These are phyloP conservation scores for Phytoseiulus persimilis DNA, from an alignment of 2,888 invertebrate genomes.

Conservation along the genomic window DNA sequence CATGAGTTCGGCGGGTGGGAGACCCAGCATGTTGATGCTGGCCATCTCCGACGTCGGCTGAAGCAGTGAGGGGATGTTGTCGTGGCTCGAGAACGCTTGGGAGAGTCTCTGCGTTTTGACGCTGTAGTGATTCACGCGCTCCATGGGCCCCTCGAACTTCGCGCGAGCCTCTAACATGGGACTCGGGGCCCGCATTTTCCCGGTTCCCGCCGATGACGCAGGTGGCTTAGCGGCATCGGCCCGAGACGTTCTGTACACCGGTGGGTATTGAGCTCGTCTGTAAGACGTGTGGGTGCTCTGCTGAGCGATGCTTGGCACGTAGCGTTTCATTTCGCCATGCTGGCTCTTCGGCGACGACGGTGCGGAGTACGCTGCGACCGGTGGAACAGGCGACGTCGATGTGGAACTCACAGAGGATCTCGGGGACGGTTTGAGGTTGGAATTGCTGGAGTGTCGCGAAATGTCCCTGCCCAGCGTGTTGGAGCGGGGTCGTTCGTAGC, in stretches of 20 bases:
- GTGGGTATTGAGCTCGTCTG: slow-evolving; percentile 19
- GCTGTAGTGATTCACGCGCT: slow-evolving; percentile 49
- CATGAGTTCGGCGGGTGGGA: neutral
- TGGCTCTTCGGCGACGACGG: slow-evolving; percentile 16
- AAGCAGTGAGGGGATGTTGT: slow-evolving; percentile 44
- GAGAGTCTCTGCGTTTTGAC: slow-evolving; percentile 51
- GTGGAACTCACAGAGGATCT: slow-evolving; percentile 28
- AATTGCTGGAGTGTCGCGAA: slow-evolving; percentile 12
- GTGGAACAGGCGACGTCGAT: slow-evolving; percentile 9
- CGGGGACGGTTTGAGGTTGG: slow-evolving; percentile 7
- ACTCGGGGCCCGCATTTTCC: slow-evolving; percentile 9
- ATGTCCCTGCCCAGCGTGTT: slow-evolving; percentile 21
- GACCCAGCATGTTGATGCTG: slow-evolving; percentile 14
- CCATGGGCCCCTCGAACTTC: slow-evolving; percentile 40
- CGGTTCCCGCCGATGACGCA: neutral
- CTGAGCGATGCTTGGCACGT: slow-evolving; percentile 35
- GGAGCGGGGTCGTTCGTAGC: slow-evolving; percentile 22
- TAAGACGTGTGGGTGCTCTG: slow-evolving; percentile 29
- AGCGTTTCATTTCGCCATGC: neutral
- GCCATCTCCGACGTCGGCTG: slow-evolving; percentile 9
- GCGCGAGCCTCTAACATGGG: slow-evolving; percentile 22
- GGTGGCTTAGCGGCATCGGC: neutral
- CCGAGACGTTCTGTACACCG: slow-evolving; percentile 17
- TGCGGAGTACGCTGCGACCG: slow-evolving; percentile 15
- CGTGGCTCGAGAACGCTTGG: slow-evolving; percentile 48